Base-by-base conservation (phyloP, 2,888 invertebrate genomes). In the Caenorhabditis sp. region DNA sequence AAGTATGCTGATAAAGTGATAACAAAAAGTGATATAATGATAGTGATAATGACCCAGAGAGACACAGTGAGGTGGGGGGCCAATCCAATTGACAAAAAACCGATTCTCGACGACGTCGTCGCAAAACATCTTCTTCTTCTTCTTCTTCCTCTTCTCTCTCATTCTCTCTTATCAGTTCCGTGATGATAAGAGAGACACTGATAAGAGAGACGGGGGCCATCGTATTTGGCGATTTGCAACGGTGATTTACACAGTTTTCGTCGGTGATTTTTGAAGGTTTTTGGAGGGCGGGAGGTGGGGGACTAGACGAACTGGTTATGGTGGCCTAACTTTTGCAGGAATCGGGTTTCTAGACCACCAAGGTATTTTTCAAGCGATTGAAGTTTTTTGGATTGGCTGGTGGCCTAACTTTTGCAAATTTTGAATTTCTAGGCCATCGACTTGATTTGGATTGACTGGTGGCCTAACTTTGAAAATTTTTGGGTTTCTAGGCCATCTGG, bases 41-140 rank as follows among this genome's bases (percentile, higher is more conserved):
- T 70, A 58, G 56, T 60, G 61, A 69, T 69, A 50, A 70, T 61
- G 70, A 61, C 51, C 60, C 51, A 18, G 60, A 50, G 60, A 35
- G 69, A 50, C 60, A 50, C 50, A 69, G 37, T 28, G 35, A 56
- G 69, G 50, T 50, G 69, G 50, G 37, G 40, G 70, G 37, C 37
- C 6, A 26, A 22, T 11, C 2, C 35, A 24, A 61, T 37, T 61
- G 47, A 70, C 61, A 70, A 70, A 70, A 70, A 70, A 70, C 70
- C 61, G 70, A 70, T 61, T 58, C 58, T 2, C 40, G 40, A 40
- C 15, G 47, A 56, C 58, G 44, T 47, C 56, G 55, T 47, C 47
- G 47, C 47, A 69, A 60, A 69, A 32, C 32, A 32, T 24, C 69
- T 56, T 28, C n/a, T 47, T 32, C 32, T 24, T 18, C 28, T 68